These are phyloP conservation scores for Porites cylindrica DNA, from an alignment of 92 coral and sea anemone genomes.

Conservation along the genomic window DNA sequence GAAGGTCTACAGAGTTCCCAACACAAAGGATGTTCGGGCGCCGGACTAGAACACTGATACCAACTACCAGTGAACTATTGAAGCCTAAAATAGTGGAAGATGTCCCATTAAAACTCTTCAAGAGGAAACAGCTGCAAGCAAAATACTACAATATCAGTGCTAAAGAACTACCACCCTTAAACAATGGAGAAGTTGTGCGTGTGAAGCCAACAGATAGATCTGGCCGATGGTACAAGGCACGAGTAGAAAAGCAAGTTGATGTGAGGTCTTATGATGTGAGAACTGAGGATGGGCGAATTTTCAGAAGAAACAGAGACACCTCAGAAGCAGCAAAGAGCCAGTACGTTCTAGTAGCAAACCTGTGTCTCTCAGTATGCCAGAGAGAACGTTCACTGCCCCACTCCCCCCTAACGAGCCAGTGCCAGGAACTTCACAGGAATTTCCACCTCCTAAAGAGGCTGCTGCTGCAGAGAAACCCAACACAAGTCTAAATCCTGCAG, in stretches of 20 bases:
- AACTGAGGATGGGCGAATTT: conserved; percentile 45
- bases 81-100: conserved; percentile 45
- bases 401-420: not conserved
- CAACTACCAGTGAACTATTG: conserved; percentile 34
- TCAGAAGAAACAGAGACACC: conserved; percentile 52
- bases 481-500: no score
- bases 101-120: conserved; percentile 13
- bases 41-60: conserved; percentile 19
- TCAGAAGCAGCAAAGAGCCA: conserved; percentile 25
- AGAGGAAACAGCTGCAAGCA: conserved; percentile 40
- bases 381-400: not conserved
- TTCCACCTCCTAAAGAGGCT: no score
- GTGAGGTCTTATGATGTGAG: conserved; percentile 59
- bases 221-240: conserved; percentile 27
- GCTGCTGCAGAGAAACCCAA: not conserved
- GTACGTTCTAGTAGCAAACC: not conserved
- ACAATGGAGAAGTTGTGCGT: conserved; percentile 36
- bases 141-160: conserved; percentile 47
- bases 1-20: no score
- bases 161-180: conserved; percentile 37
- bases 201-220: conserved; percentile 41
- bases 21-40: no score
- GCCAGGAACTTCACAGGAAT: not conserved
- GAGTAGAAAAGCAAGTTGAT: conserved; percentile 51
- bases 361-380: not conserved